Evolutionary conservation across 2,797 vertebrate genomes (phyloP), one percentile per base, ranked within the genome.

Genomic region (Pangasius larnaudii): DNA sequence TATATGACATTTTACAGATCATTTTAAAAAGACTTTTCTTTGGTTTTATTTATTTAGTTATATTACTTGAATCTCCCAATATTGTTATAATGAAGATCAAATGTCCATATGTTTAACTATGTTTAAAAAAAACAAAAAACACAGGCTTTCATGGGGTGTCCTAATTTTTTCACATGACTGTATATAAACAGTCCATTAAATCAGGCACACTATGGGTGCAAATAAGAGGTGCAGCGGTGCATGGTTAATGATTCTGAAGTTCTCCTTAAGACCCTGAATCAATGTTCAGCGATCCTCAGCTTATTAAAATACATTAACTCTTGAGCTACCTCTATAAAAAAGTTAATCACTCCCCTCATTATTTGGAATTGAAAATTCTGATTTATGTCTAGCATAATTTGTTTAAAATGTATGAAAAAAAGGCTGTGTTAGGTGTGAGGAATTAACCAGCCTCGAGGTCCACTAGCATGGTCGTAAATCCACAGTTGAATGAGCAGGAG

Each of bases 321-420:
- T 39, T 86, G 91, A 85, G 89, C 90, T 90, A 90, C 89, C 86
- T 92, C 91, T 85, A 92, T 95, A 93, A 81, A 61, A 92, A 93
- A 93, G 90, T 90, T 92, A 94, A 95, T 94, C 92, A 90, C 85
- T 24, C 91, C 82, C 56, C 91, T 94, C 71, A 71, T 92, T 94
- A 94, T 94, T 93, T 94, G 89, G 89, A 92, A 92, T 88, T 83
- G 89, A 89, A 94, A 93, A 90, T 91, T 86, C 89, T 90, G 92
- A 92, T 95, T 95, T 93, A 92, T 78, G 74, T 93, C 89, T 90
- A 84, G 91, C 87, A 81, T 92, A 91, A 91, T 92, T 92, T 90
- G 89, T 95, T 61, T 92, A 87, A 59, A 92, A 91, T 92, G 92
- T 93, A 89, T 92, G 93, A 36, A 88, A 89, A 78, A 85, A 85